Percentiles rank a stretch among this genome's conserved stretches.
These are phyloP conservation scores for Syritta pipiens DNA, from an alignment of 2,888 invertebrate genomes.

Conservation along the genomic window DNA sequence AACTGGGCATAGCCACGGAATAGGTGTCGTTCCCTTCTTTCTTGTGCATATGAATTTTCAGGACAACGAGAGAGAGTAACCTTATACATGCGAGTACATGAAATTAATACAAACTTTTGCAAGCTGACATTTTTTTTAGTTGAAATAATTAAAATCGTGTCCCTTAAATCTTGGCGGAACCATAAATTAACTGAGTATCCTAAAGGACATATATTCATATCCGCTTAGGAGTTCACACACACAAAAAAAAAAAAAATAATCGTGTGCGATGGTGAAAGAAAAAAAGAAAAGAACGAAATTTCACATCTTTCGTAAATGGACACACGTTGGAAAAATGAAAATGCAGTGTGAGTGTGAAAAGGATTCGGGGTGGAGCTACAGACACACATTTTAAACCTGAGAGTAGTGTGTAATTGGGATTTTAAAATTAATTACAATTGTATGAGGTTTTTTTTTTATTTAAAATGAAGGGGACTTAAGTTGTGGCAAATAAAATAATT, in stretches of 20 bases:
- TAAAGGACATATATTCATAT: slow-evolving; percentile 30
- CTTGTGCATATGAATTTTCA: slow-evolving; percentile 23
- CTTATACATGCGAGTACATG: slow-evolving; percentile 1
- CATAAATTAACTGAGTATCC: slow-evolving; percentile 61
- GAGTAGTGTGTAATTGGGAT: no score
- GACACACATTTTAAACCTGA: no score
- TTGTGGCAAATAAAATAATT: no score
- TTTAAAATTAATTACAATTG: no score
- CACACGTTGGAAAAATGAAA: slow-evolving; percentile 20
- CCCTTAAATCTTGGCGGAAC: slow-evolving; percentile 51
- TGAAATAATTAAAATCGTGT: slow-evolving; percentile 65
- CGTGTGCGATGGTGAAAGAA: no score
- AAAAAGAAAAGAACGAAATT: slow-evolving; percentile 8
- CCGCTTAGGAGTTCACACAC: slow-evolving; percentile 32
- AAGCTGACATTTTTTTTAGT: slow-evolving; percentile 30
- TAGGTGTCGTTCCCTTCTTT: slow-evolving; percentile 35
- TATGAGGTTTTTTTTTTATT: no score
- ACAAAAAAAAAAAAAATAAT: neutral
- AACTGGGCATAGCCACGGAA: slow-evolving; percentile 20
- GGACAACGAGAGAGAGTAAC: slow-evolving; percentile 3
- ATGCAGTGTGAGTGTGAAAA: neutral
- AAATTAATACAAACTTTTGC: slow-evolving; percentile 26
- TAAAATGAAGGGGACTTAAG: no score
- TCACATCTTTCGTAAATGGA: slow-evolving; percentile 32
- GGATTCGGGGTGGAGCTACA: slow-evolving; percentile 22